phyloP scores from a whole-genome alignment of 1,140 invertebrate species.

The Sycobia sp. region DNA sequence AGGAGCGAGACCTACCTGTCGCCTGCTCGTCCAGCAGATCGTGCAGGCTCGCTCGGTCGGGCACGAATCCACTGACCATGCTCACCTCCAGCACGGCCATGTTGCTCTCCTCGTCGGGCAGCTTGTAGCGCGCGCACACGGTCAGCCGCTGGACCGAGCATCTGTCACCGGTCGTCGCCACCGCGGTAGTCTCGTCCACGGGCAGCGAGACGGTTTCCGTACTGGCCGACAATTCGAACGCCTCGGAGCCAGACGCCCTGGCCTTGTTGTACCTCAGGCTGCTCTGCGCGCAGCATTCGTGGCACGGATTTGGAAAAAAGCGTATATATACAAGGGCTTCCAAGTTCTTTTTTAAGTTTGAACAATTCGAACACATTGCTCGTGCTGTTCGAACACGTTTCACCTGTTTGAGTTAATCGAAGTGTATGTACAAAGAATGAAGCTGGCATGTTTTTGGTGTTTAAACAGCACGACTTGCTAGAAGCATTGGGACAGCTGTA shows the following conservation, averaged over 20 bases:
- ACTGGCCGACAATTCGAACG: conserved; percentile 54
- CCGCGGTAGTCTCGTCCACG: conserved; percentile 40
- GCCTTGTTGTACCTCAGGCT: conserved; percentile 64
- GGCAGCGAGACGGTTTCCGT: conserved; percentile 44
- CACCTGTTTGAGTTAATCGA: too few relatives aligned
- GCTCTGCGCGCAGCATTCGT: conserved; percentile 53
- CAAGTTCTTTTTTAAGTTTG: too few relatives aligned
- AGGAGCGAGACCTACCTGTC: conserved; percentile 58
- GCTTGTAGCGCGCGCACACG: conserved; percentile 56
- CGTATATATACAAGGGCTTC: too few relatives aligned
- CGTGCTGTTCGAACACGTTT: too few relatives aligned
- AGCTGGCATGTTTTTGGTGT: too few relatives aligned
- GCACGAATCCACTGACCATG: conserved; percentile 70
- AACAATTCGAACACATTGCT: too few relatives aligned
- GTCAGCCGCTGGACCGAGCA: conserved; percentile 55
- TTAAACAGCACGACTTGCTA: too few relatives aligned
- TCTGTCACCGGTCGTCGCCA: conserved; percentile 48
- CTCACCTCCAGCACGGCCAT: conserved; percentile 71
- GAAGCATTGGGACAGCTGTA: too few relatives aligned
- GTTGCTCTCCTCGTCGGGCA: conserved; percentile 61
- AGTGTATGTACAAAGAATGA: too few relatives aligned
- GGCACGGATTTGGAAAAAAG: too few relatives aligned
- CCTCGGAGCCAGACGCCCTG: conserved; percentile 53
- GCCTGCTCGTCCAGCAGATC: conserved; percentile 53
- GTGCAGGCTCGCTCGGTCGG: conserved; percentile 62